A percentile compares a stretch with the other conserved stretches of the same genome.
Conservation (phyloP, 2,797 vertebrate species). For the Miichthys miiuy region DNA sequence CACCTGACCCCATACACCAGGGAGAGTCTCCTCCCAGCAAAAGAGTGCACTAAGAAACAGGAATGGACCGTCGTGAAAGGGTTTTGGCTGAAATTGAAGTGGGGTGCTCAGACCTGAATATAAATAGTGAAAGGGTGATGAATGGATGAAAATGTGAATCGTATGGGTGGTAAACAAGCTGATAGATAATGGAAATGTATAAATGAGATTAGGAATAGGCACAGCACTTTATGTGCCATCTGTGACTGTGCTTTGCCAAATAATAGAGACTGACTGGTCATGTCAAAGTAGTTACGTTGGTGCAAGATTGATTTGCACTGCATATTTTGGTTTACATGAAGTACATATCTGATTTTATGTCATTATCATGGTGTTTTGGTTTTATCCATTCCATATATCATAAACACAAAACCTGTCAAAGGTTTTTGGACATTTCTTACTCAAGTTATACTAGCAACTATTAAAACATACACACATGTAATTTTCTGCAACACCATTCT, state of each 20-base stretch:
- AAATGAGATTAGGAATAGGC: not conserved
- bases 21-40: constrained; percentile 10
- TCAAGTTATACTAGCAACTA: not conserved
- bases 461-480: not conserved
- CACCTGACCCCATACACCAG: constrained; percentile 25
- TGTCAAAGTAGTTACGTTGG: not conserved
- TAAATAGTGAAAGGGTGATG: not conserved
- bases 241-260: not conserved
- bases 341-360: not conserved
- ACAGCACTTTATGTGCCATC: not conserved
- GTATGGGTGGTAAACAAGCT: constrained; percentile 1
- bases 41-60: not conserved
- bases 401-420: not conserved
- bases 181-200: not conserved
- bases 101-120: not conserved
- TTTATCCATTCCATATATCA: not conserved
- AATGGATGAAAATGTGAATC: not conserved
- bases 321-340: not conserved
- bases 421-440: not conserved
- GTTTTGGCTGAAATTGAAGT: not conserved
- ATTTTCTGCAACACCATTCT: not conserved
- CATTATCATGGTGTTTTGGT: not conserved
- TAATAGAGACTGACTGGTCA: not conserved
- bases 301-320: not conserved
- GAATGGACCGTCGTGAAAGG: constrained; percentile 4